A percentile compares a stretch with the other conserved stretches of the same genome.
These are phyloP conservation scores for Trisateles emortualis DNA, from an alignment of 2,888 invertebrate genomes.

Conservation along the genomic window DNA sequence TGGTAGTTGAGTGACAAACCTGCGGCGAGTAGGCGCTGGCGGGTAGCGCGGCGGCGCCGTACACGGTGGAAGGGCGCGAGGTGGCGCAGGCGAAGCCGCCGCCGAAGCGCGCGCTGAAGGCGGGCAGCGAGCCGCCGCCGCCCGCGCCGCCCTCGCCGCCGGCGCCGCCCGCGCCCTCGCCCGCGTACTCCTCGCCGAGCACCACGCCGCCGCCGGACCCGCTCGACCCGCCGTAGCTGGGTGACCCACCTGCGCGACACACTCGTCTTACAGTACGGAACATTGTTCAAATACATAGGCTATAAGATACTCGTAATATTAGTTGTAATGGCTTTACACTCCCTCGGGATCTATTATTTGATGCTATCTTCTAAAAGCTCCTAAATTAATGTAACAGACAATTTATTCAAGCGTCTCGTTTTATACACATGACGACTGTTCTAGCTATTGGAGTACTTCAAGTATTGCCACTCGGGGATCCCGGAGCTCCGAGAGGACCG, in stretches of 20 bases:
- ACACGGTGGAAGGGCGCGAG: slow-evolving; percentile 66
- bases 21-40: slow-evolving; percentile 66
- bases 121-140: slow-evolving; percentile 80
- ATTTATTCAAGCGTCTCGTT: too few species aligned
- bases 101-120: slow-evolving; percentile 86
- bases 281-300: too few species aligned
- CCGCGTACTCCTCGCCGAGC: slow-evolving; percentile 58
- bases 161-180: slow-evolving; percentile 52
- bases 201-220: slow-evolving; percentile 51
- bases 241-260: slow-evolving; percentile 64
- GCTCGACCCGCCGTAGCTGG: slow-evolving; percentile 62
- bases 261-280: background rate
- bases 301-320: too few species aligned
- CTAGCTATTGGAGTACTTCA: too few species aligned
- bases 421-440: too few species aligned
- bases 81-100: slow-evolving; percentile 70
- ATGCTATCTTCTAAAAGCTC: too few species aligned
- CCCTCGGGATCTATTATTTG: too few species aligned
- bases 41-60: slow-evolving; percentile 60
- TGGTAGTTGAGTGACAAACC: slow-evolving; percentile 46
- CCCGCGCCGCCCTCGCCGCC: slow-evolving; percentile 54
- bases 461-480: too few species aligned
- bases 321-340: background rate
- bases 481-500: too few species aligned
- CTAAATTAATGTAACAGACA: too few species aligned